Evolutionary conservation across 53 echinoderm and acorn worm species (phyloP).

Genomic region (Holothuria leucospilota): DNA sequence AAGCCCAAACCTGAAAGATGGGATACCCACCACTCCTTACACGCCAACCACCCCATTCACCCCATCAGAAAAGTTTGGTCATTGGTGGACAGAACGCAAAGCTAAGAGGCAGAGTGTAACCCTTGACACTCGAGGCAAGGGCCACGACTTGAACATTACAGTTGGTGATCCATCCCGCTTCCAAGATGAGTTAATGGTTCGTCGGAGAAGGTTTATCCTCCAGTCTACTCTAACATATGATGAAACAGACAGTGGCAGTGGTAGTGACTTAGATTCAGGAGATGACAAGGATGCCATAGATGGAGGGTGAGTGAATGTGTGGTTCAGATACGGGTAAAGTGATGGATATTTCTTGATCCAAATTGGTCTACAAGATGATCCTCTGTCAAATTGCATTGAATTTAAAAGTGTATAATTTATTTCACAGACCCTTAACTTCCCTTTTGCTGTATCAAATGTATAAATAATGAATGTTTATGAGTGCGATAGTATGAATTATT

Average conservation of each 20-base stretch:
- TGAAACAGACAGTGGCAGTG: constrained; percentile 72
- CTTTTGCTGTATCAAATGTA: too few relatives aligned
- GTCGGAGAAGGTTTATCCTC: constrained; percentile 59
- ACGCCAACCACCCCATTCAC: constrained; percentile 76
- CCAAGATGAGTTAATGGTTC: constrained; percentile 32
- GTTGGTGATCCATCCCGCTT: constrained; percentile 79
- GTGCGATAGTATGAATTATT: too few relatives aligned
- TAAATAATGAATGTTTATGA: too few relatives aligned
- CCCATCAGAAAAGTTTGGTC: constrained; percentile 54
- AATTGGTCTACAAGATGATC: too few relatives aligned
- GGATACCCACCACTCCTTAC: constrained; percentile 44
- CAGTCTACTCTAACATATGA: constrained; percentile 60
- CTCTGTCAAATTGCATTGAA: too few relatives aligned
- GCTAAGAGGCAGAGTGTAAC: constrained; percentile 23
- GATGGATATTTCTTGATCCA: too few relatives aligned
- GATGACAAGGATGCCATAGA: constrained; percentile 31
- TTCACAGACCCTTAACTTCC: too few relatives aligned
- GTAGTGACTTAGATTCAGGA: constrained; percentile 38
- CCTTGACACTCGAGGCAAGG: constrained; percentile 48
- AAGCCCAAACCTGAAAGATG: constrained; percentile 14
- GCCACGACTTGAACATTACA: constrained; percentile 75
- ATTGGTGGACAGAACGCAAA: constrained; percentile 57
- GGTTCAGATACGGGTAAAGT: background rate
- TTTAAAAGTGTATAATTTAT: too few relatives aligned
- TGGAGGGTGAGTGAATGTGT: constrained; percentile 33